Evolutionary conservation across 2,888 invertebrate species (phyloP).

Genomic region (Oscheius sp.): DNA sequence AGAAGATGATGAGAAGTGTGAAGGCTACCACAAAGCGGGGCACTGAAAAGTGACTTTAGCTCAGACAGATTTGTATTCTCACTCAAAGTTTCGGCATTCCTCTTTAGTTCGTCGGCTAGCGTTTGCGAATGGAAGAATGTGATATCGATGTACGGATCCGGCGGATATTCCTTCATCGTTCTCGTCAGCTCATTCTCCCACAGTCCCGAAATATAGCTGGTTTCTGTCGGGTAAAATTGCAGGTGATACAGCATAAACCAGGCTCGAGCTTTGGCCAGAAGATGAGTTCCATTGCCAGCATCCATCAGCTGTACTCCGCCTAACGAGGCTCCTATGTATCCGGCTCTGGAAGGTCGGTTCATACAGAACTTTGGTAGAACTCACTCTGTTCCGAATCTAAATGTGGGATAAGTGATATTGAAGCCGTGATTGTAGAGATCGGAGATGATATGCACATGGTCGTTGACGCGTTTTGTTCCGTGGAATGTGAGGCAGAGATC

Average conservation of each 20-base stretch:
- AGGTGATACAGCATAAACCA: constrained; percentile 74
- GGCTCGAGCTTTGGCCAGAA: constrained; percentile 64
- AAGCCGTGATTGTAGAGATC: constrained; percentile 68
- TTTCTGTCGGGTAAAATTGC: constrained; percentile 69
- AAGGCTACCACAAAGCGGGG: constrained; percentile 71
- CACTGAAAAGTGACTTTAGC: constrained; percentile 36
- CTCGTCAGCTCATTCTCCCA: constrained; percentile 70
- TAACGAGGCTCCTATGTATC: constrained; percentile 69
- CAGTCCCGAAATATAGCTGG: constrained; percentile 70
- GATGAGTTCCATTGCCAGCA: constrained; percentile 58
- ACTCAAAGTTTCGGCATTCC: constrained; percentile 84
- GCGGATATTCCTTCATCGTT: constrained; percentile 57
- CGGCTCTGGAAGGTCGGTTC: constrained; percentile 53
- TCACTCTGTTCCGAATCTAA: constrained; percentile 69
- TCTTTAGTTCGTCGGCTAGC: constrained; percentile 89
- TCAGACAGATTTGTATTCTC: background rate
- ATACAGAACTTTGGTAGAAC: constrained; percentile 26
- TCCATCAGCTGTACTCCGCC: constrained; percentile 69
- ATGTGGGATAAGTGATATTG: constrained; percentile 72
- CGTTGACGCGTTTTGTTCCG: constrained; percentile 54
- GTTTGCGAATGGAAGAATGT: constrained; percentile 80
- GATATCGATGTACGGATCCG: constrained; percentile 67
- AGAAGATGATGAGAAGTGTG: constrained; percentile 68
- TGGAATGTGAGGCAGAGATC: constrained; percentile 71
- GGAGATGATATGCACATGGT: constrained; percentile 68